Conservation (phyloP, 1,140 invertebrate species). For the Hermetia illucens region DNA sequence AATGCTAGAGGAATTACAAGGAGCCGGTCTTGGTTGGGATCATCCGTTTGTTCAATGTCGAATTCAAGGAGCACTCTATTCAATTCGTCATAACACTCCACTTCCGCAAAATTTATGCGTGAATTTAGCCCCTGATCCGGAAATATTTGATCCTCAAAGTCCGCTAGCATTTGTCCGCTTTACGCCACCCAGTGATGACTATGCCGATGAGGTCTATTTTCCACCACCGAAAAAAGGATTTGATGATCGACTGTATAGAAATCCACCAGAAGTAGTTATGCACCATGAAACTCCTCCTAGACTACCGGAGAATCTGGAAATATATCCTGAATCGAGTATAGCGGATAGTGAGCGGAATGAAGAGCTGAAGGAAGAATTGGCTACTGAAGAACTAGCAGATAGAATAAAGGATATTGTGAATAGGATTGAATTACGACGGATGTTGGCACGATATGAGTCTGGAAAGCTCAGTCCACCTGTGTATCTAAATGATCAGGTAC, state of each 20-base stretch:
- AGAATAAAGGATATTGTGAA: conserved; percentile 6
- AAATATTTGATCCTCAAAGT: conserved; percentile 40
- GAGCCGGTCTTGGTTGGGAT: conserved; percentile 29
- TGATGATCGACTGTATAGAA: background rate
- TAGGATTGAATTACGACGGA: conserved; percentile 7
- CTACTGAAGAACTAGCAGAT: conserved; percentile 1
- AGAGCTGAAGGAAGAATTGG: background rate
- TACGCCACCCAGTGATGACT: conserved; percentile 53
- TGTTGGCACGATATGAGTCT: conserved; percentile 6
- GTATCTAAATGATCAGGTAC: background rate
- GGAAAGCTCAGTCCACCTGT: conserved; percentile 1
- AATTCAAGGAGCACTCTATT: conserved; percentile 24
- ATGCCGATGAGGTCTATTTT: conserved; percentile 63
- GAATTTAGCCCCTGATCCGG: conserved; percentile 19
- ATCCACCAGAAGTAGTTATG: too few relatives aligned
- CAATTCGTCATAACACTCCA: conserved; percentile 21
- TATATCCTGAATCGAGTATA: too few relatives aligned
- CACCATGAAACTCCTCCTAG: too few relatives aligned
- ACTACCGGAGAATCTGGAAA: too few relatives aligned
- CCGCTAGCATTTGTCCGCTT: conserved; percentile 64
- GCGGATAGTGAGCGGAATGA: background rate
- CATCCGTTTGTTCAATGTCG: conserved; percentile 30
- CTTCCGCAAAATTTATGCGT: conserved; percentile 25
- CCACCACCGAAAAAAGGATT: background rate
- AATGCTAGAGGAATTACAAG: conserved; percentile 30